These are phyloP conservation scores for Cyanoderma ruficeps DNA, from an alignment of 2,113 vertebrate species.

Conservation along the genomic window DNA sequence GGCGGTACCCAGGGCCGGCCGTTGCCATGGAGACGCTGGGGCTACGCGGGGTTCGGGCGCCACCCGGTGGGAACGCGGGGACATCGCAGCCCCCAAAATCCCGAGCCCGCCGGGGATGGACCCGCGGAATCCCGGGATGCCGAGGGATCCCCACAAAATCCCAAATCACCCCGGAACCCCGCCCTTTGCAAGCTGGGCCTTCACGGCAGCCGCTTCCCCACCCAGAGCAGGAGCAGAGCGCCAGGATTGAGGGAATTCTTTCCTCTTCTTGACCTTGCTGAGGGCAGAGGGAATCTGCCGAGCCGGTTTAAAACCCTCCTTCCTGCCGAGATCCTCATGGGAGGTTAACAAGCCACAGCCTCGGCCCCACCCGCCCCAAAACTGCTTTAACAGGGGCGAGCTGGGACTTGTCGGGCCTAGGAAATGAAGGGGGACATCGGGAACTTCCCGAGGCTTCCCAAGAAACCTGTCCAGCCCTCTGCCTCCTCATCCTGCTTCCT, in stretches of 20 bases:
- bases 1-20: background rate
- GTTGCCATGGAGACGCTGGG: background rate
- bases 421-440: background rate
- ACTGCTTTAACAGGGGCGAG: fast-evolving
- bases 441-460: background rate
- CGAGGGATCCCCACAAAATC: fast-evolving
- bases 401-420: background rate
- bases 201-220: fast-evolving
- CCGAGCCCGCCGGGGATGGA: background rate
- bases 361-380: background rate
- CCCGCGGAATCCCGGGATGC: fast-evolving
- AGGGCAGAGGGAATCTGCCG: fast-evolving
- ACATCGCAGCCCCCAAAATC: background rate
- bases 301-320: fast-evolving
- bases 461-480: background rate
- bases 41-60: background rate
- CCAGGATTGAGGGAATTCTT: fast-evolving
- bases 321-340: fast-evolving
- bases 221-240: fast-evolving
- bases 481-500: background rate
- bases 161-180: background rate
- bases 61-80: background rate
- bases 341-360: background rate
- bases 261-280: fast-evolving
- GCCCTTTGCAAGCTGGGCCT: fast-evolving